Conservation (phyloP, 2,888 invertebrate genomes). For the Eledona agricola region DNA sequence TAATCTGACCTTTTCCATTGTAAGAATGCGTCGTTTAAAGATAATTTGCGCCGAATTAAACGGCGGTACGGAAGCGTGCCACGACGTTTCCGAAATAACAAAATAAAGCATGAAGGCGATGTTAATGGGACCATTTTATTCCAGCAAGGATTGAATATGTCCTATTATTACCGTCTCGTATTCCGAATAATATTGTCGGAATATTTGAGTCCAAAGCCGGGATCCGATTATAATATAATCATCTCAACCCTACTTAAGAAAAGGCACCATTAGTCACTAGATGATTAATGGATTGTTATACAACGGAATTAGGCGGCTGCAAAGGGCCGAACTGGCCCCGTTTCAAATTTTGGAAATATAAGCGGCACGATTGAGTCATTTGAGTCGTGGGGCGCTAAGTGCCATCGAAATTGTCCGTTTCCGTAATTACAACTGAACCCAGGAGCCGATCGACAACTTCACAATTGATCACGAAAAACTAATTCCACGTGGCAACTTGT, state of each 20-base stretch:
- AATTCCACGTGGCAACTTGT: background rate
- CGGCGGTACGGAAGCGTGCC: no score
- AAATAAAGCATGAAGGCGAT: no score
- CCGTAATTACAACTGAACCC: conserved; percentile 4
- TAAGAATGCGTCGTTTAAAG: no score
- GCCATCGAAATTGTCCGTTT: conserved; percentile 2
- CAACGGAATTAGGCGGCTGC: conserved; percentile 25
- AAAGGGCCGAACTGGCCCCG: conserved; percentile 12
- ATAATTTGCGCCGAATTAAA: no score
- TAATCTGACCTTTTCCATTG: no score
- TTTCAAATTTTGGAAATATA: background rate
- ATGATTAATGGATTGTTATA: conserved; percentile 38
- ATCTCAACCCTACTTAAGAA: conserved; percentile 29
- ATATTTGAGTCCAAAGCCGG: conserved; percentile 3
- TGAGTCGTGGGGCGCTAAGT: conserved; percentile 1
- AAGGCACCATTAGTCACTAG: conserved; percentile 35
- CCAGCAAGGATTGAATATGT: no score
- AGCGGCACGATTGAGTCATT: conserved; percentile 2
- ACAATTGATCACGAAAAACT: background rate
- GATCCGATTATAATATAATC: conserved; percentile 39
- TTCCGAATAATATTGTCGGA: conserved; percentile 14
- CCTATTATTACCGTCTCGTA: conserved; percentile 5
- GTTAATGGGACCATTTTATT: no score
- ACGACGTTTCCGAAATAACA: no score
- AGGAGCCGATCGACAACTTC: background rate